Evolutionary conservation across 1,140 invertebrate genomes (phyloP).

Genomic region (Drosophila repleta): DNA sequence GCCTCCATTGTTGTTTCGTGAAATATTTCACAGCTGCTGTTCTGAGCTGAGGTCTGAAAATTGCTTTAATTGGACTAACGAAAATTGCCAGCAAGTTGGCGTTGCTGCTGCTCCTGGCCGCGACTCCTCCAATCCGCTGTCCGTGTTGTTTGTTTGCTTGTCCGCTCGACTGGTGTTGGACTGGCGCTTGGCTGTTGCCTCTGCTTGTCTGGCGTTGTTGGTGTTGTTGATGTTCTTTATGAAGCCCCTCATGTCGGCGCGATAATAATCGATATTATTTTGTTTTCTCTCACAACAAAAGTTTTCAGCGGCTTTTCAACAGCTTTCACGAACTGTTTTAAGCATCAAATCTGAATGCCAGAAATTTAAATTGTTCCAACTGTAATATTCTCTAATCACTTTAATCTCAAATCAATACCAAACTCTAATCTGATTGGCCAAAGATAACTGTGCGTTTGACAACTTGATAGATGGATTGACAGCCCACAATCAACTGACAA

Average conservation of each 20-base stretch:
- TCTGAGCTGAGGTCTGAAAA: constrained; percentile 61
- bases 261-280: constrained; percentile 82
- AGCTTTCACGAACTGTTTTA: constrained; percentile 18
- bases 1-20: not conserved
- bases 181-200: constrained; percentile 20
- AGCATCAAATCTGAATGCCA: constrained; percentile 1
- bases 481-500: too few relatives aligned
- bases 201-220: constrained; percentile 22
- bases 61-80: constrained; percentile 77
- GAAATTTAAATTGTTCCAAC: not conserved
- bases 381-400: not conserved
- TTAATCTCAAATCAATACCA: not conserved
- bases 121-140: not conserved
- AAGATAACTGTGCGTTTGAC: too few relatives aligned
- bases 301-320: constrained; percentile 63
- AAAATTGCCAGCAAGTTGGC: constrained; percentile 41
- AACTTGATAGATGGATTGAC: too few relatives aligned
- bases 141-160: constrained; percentile 68
- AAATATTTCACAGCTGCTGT: constrained; percentile 25
- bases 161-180: constrained; percentile 53
- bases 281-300: constrained; percentile 70
- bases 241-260: constrained; percentile 29
- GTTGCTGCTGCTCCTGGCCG: not conserved
- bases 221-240: constrained; percentile 28
- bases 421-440: too few relatives aligned